Percentiles rank a stretch among this genome's conserved stretches.
These are phyloP conservation scores for Lates japonicus DNA, from an alignment of 2,797 vertebrate species.

Conservation along the genomic window DNA sequence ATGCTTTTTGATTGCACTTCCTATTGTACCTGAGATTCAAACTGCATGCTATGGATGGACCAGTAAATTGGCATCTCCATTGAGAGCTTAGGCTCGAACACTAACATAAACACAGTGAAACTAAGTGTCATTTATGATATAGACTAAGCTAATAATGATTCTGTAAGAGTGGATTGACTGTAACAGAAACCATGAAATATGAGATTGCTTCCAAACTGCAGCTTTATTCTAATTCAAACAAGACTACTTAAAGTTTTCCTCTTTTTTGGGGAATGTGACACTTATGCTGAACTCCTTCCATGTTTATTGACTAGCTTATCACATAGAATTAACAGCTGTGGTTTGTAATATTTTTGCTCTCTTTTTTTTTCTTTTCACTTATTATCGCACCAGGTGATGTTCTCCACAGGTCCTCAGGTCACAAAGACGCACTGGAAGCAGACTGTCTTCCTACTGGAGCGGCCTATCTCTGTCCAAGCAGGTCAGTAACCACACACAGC, in stretches of 20 bases:
- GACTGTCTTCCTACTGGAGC: conserved; percentile 93
- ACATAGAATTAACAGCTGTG: neutral
- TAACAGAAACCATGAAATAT: neutral
- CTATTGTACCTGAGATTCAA: conserved; percentile 57
- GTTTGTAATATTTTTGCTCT: neutral
- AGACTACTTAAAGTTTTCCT: neutral
- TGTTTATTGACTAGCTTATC: neutral
- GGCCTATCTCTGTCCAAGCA: conserved; percentile 88
- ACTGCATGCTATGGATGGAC: conserved; percentile 35
- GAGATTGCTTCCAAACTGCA: neutral
- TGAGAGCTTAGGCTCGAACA: conserved; percentile 14
- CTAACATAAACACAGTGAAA: conserved; percentile 12
- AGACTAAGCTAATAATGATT: neutral
- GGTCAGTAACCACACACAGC: conserved; percentile 81
- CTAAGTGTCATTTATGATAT: neutral
- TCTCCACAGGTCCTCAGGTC: conserved; percentile 93
- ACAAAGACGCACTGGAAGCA: conserved; percentile 97
- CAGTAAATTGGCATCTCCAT: conserved; percentile 36
- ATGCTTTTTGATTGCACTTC: conserved; percentile 63
- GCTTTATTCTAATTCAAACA: neutral
- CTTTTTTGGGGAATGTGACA: conserved; percentile 6
- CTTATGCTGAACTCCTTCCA: neutral
- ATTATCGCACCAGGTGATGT: conserved; percentile 86
- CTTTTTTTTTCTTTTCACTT: neutral
- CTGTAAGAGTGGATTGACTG: neutral